Conservation (phyloP, 1,140 invertebrate genomes). For the Theocolax elegans region DNA sequence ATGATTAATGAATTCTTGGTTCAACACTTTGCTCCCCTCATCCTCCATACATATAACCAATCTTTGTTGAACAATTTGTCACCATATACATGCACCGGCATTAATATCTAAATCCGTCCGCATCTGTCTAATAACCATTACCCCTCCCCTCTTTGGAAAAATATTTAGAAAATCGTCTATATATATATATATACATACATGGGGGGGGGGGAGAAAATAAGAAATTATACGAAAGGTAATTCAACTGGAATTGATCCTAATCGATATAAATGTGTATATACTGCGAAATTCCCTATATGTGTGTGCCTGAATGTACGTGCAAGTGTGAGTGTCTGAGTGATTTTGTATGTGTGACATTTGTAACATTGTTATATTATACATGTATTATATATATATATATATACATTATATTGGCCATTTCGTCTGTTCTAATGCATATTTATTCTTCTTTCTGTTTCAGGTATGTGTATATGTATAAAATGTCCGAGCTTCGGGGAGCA, state of each 20-base stretch:
- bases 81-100: neutral
- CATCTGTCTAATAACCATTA: conserved; percentile 29
- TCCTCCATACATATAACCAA: too few species aligned
- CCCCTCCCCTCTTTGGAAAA: neutral
- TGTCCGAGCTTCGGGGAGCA: neutral
- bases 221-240: conserved; percentile 4
- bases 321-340: too few species aligned
- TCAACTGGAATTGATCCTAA: conserved; percentile 35
- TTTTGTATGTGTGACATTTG: too few species aligned
- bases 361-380: too few species aligned
- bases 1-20: too few species aligned
- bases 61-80: conserved; percentile 12
- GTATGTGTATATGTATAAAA: neutral
- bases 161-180: too few species aligned
- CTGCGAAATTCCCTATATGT: neutral
- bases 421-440: conserved; percentile 12
- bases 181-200: too few species aligned
- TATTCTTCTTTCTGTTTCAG: conserved; percentile 24
- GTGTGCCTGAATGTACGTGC: too few species aligned
- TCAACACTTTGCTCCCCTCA: too few species aligned
- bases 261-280: conserved; percentile 36
- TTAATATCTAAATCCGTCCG: conserved; percentile 8
- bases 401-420: too few species aligned
- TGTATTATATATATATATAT: too few species aligned
- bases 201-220: neutral